Conservation (phyloP, 37 sponge, comb jelly and placozoan genomes). For the Dysidea cf. avara region DNA sequence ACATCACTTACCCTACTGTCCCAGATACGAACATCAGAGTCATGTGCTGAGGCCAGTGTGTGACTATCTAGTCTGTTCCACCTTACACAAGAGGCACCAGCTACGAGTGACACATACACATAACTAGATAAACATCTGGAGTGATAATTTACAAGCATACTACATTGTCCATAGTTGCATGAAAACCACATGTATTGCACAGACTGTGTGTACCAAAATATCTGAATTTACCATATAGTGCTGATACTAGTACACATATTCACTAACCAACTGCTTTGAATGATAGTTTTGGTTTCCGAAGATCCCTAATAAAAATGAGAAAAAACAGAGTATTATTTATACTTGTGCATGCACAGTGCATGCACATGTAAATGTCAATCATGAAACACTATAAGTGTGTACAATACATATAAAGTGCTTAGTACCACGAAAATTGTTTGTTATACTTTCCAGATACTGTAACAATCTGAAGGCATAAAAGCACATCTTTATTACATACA, state of each 20-base stretch:
- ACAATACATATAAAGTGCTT: no score
- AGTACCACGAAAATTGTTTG: no score
- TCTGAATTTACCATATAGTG: no score
- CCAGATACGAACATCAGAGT: constrained; percentile 88
- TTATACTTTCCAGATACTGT: no score
- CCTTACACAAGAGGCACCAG: constrained; percentile 87
- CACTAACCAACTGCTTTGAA: constrained; percentile 21
- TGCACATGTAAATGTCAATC: no score
- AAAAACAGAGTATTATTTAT: not conserved
- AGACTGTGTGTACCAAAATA: not conserved
- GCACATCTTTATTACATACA: no score
- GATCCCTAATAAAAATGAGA: constrained; percentile 4
- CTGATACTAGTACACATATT: no score
- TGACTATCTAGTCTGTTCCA: constrained; percentile 86
- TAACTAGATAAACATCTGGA: not conserved
- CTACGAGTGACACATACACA: no score
- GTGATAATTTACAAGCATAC: no score
- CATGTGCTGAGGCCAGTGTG: constrained; percentile 88
- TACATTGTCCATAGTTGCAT: not conserved
- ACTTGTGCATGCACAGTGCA: not conserved
- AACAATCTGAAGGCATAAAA: no score
- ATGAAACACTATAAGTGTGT: no score
- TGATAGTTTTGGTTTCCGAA: constrained; percentile 5
- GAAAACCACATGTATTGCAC: not conserved
- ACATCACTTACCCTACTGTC: constrained; percentile 72